Conservation (phyloP, 2,888 invertebrate genomes). For the Drosophila mettleri region DNA sequence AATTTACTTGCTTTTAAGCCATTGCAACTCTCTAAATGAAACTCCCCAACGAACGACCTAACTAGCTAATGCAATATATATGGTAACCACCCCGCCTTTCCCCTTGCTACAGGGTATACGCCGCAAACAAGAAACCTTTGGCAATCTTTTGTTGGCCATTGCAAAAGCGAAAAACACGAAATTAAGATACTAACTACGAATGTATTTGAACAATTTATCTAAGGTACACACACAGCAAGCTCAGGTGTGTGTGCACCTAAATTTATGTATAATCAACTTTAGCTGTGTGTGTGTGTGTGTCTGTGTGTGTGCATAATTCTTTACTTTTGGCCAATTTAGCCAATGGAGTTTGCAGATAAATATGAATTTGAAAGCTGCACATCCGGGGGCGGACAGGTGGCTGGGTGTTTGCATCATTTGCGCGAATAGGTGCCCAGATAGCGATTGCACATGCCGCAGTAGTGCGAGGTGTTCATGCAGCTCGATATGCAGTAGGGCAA, state of each 20-base stretch:
- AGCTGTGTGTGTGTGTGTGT: constrained; percentile 2
- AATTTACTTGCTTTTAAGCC: too few relatives aligned
- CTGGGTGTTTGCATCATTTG: constrained; percentile 21
- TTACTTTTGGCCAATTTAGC: constrained; percentile 19
- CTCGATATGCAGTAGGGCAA: constrained; percentile 80
- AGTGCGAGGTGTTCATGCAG: constrained; percentile 80
- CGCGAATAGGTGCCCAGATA: constrained; percentile 79
- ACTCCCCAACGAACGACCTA: neutral
- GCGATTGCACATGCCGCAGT: constrained; percentile 81
- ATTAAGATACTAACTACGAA: constrained; percentile 24
- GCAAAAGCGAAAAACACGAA: constrained; percentile 33
- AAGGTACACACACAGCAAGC: constrained; percentile 29
- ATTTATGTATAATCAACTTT: constrained; percentile 12
- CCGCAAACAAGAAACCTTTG: constrained; percentile 17
- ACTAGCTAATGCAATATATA: neutral
- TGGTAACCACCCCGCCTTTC: neutral
- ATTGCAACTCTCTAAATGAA: too few relatives aligned
- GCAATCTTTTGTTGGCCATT: constrained; percentile 34
- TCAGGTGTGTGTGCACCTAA: neutral
- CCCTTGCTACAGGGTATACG: neutral
- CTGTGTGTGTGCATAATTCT: constrained; percentile 3
- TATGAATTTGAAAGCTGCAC: constrained; percentile 5
- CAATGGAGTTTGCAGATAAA: constrained; percentile 6
- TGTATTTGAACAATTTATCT: constrained; percentile 59
- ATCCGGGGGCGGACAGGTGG: neutral